These are phyloP conservation scores for Dryocosmus kuriphilus DNA, from an alignment of 2,888 invertebrate genomes.

Conservation along the genomic window DNA sequence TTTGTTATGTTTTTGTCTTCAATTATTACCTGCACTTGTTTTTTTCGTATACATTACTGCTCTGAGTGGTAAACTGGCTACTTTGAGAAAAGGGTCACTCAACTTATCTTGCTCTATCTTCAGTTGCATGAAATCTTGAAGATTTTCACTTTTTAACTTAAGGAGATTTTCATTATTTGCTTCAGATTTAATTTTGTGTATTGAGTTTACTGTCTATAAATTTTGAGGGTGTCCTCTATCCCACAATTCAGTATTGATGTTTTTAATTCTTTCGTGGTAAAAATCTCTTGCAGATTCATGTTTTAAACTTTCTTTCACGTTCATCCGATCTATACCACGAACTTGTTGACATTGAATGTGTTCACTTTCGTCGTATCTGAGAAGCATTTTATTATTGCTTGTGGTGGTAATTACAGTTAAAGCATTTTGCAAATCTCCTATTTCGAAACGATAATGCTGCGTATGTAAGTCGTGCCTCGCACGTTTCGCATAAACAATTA, in stretches of 20 bases:
- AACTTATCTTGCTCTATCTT: neutral
- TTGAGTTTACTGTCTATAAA: neutral
- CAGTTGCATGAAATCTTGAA: neutral
- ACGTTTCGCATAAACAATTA: conserved; percentile 39
- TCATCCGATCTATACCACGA: conserved; percentile 35
- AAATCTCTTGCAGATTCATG: conserved; percentile 10
- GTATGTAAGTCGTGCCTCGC: neutral
- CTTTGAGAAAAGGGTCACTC: neutral
- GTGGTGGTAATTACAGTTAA: neutral
- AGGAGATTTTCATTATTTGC: neutral
- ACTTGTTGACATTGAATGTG: neutral
- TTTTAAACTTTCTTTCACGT: conserved; percentile 34
- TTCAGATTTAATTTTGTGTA: conserved; percentile 10
- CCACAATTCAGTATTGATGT: neutral
- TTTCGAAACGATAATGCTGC: conserved; percentile 32
- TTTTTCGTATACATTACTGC: neutral
- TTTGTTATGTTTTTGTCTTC: too few species aligned
- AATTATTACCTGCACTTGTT: neutral
- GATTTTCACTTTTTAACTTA: neutral
- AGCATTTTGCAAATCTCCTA: conserved; percentile 9
- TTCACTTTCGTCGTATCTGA: neutral
- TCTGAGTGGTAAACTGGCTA: neutral
- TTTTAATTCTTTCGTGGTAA: neutral
- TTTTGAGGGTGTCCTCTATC: neutral
- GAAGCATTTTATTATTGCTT: neutral